Conservation (phyloP, 2,797 vertebrate genomes). For the Hemibagrus guttatus region DNA sequence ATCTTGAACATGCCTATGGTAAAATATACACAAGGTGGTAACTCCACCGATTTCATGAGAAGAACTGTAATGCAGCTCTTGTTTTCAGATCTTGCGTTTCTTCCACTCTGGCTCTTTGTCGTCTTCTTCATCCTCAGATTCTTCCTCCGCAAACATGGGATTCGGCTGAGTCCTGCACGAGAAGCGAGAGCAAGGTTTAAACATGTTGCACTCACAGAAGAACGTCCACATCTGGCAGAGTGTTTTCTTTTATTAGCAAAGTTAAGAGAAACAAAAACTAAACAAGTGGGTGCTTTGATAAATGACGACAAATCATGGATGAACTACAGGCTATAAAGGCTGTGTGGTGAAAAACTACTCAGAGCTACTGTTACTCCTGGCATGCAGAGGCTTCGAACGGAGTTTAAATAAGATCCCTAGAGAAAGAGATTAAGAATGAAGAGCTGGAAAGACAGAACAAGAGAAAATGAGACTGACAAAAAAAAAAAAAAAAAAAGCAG, state of each 20-base stretch:
- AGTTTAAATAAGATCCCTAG: constrained; percentile 29
- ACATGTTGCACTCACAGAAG: no score
- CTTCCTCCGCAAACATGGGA: constrained; percentile 89
- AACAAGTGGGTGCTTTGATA: neutral
- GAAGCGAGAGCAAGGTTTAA: neutral
- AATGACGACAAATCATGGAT: neutral
- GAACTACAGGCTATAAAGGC: neutral
- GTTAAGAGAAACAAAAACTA: neutral
- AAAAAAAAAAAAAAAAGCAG: neutral
- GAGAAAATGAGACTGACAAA: constrained; percentile 5
- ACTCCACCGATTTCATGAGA: constrained; percentile 52
- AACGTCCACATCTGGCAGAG: neutral
- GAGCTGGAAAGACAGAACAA: neutral
- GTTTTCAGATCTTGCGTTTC: constrained; percentile 93
- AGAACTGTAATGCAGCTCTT: neutral
- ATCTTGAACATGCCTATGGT: neutral
- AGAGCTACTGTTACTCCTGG: constrained; percentile 20
- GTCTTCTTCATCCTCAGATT: constrained; percentile 89
- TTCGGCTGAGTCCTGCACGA: constrained; percentile 88
- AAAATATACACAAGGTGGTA: neutral
- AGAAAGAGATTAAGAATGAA: constrained; percentile 35
- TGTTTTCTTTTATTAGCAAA: neutral
- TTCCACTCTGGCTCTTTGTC: constrained; percentile 97
- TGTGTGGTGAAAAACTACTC: neutral
- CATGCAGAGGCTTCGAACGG: neutral